Evolutionary conservation across 2,888 invertebrate genomes (phyloP).

Genomic region (Alloscopus bannaensis): DNA sequence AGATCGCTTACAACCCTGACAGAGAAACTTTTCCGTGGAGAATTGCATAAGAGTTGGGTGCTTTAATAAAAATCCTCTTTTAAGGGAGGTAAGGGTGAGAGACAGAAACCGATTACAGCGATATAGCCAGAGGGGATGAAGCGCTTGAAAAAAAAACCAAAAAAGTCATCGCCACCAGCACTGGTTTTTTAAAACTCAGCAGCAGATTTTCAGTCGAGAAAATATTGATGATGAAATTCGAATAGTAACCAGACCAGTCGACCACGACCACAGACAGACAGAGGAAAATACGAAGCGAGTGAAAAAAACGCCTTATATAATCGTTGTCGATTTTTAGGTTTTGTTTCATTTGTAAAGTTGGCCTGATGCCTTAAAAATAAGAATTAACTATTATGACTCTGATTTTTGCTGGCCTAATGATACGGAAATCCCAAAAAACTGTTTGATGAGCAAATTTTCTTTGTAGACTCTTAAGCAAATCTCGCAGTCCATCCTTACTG

Average conservation of each 20-base stretch:
- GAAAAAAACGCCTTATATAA: too few relatives aligned
- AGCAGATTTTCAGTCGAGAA: not conserved
- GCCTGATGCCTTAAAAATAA: not conserved
- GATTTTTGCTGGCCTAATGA: not conserved
- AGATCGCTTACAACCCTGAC: too few relatives aligned
- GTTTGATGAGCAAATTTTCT: not conserved
- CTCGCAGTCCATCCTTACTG: too few relatives aligned
- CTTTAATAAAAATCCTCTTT: not conserved
- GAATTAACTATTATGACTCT: not conserved
- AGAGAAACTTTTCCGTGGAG: too few relatives aligned
- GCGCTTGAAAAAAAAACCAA: not conserved
- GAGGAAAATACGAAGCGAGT: too few relatives aligned
- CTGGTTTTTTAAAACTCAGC: slow-evolving; percentile 2
- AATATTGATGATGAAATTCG: slow-evolving; percentile 13
- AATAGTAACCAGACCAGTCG: slow-evolving; percentile 25
- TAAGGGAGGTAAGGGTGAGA: not conserved
- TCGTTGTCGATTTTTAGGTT: not conserved
- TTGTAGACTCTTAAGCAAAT: too few relatives aligned
- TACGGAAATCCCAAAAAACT: not conserved
- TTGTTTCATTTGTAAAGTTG: not conserved
- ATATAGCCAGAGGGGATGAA: not conserved
- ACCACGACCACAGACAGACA: slow-evolving; percentile 42
- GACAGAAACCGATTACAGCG: not conserved
- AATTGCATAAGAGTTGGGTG: too few relatives aligned
- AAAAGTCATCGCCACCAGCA: not conserved